These are phyloP conservation scores for Pyralis farinalis DNA, from an alignment of 2,888 invertebrate species.

Conservation along the genomic window DNA sequence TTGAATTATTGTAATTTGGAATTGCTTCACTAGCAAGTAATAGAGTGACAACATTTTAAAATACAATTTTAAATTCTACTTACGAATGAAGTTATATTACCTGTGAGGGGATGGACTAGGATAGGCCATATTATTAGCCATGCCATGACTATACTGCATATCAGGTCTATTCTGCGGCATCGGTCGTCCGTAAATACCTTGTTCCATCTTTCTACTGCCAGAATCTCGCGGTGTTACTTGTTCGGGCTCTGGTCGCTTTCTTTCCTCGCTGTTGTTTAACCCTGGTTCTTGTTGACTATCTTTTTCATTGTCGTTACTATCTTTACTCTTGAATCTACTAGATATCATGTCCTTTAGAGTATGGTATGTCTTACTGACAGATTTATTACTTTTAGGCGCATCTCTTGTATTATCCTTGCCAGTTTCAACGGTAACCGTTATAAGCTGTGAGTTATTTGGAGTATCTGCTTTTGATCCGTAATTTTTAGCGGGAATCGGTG, in stretches of 20 bases:
- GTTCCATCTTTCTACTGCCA: slow-evolving; percentile 73
- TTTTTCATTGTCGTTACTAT: slow-evolving; percentile 78
- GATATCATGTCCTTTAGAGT: slow-evolving; percentile 92
- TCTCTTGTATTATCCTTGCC: slow-evolving; percentile 80
- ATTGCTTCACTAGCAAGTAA: too few relatives aligned
- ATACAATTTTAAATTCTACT: too few relatives aligned
- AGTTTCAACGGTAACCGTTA: slow-evolving; percentile 82
- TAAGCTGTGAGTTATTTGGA: slow-evolving; percentile 71
- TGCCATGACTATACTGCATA: slow-evolving; percentile 61
- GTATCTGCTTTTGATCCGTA: slow-evolving; percentile 55
- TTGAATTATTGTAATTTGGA: too few relatives aligned
- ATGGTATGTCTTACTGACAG: slow-evolving; percentile 90
- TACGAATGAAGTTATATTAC: too few relatives aligned
- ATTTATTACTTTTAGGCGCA: slow-evolving; percentile 81
- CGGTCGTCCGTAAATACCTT: slow-evolving; percentile 82
- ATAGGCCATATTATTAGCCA: slow-evolving; percentile 66
- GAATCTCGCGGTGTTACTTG: slow-evolving; percentile 68
- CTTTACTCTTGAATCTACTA: slow-evolving; percentile 86
- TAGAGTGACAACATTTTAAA: too few relatives aligned
- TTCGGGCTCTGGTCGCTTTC: slow-evolving; percentile 62
- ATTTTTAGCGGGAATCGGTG: slow-evolving; percentile 73
- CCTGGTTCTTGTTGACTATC: slow-evolving; percentile 70
- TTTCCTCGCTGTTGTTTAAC: slow-evolving; percentile 84
- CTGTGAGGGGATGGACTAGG: slow-evolving; percentile 72
- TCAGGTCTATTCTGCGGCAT: slow-evolving; percentile 72